These are phyloP conservation scores for Nephotettix cincticeps DNA, from an alignment of 1,140 invertebrate species.

Conservation along the genomic window DNA sequence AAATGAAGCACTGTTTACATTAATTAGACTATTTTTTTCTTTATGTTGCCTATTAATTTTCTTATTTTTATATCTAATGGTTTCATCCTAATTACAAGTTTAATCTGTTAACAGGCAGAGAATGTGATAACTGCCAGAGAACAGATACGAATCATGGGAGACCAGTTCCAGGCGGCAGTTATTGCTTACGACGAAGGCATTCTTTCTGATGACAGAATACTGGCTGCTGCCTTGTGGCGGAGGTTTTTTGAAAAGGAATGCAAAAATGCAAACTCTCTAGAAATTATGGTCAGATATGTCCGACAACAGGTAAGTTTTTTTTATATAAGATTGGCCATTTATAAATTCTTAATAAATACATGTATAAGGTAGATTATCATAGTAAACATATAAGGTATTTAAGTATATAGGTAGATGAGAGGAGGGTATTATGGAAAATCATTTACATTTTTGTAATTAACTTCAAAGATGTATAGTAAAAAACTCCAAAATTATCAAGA, in stretches of 20 bases:
- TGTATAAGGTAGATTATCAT: too few species aligned
- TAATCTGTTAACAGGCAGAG: conserved; percentile 51
- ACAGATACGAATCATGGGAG: conserved; percentile 52
- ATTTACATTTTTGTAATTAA: too few species aligned
- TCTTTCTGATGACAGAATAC: conserved; percentile 63
- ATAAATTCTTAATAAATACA: conserved; percentile 24
- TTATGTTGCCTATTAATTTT: background rate
- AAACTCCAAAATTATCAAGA: too few species aligned
- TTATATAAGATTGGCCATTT: too few species aligned
- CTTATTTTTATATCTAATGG: background rate
- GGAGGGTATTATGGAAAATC: too few species aligned
- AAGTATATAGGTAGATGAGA: background rate
- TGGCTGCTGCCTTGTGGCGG: conserved; percentile 83
- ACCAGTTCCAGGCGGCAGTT: conserved; percentile 81
- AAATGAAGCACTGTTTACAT: background rate
- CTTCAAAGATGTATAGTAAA: too few species aligned
- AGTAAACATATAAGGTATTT: too few species aligned
- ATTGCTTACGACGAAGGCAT: conserved; percentile 86
- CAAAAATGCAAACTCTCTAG: conserved; percentile 61
- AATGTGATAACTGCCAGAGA: conserved; percentile 54
- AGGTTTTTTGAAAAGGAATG: conserved; percentile 66
- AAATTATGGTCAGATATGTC: conserved; percentile 67
- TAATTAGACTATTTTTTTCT: background rate
- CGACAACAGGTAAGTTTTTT: conserved; percentile 68
- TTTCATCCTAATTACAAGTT: conserved; percentile 10